Conservation (phyloP, 2,797 vertebrate genomes). For the Myotis planiceps region DNA sequence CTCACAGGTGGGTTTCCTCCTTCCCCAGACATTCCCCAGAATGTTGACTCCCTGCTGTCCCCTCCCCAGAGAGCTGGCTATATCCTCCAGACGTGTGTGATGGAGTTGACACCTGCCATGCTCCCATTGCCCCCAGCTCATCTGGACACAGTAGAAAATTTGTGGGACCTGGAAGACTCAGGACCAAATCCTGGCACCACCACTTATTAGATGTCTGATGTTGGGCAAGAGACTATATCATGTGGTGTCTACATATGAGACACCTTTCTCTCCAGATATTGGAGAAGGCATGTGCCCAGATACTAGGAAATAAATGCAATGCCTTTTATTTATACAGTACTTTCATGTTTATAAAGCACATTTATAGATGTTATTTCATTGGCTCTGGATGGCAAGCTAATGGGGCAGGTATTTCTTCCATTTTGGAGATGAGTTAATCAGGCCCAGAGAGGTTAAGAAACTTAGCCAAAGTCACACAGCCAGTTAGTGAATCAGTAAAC, state of each 20-base stretch:
- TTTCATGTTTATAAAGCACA: background rate
- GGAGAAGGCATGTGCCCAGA: background rate
- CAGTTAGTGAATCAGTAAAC: background rate
- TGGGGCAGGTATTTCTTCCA: background rate
- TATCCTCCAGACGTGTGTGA: background rate
- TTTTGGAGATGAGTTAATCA: conserved; percentile 8
- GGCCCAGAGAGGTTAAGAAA: conserved; percentile 39
- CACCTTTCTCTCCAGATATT: background rate
- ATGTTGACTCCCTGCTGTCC: background rate
- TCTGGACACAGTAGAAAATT: background rate
- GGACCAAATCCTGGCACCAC: background rate
- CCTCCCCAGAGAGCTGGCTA: background rate
- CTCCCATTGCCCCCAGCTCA: background rate
- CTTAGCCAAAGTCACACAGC: background rate
- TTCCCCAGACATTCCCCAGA: background rate
- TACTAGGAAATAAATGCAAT: background rate
- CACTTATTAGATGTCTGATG: background rate
- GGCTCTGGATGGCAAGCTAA: background rate
- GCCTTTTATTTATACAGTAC: background rate
- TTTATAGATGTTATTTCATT: background rate
- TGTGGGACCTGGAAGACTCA: background rate
- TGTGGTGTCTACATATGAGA: background rate
- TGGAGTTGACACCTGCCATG: background rate
- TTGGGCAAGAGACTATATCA: background rate
- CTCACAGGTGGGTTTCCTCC: background rate